Conservation (phyloP, 2,797 vertebrate genomes). For the Silurus lanzhouensis region DNA sequence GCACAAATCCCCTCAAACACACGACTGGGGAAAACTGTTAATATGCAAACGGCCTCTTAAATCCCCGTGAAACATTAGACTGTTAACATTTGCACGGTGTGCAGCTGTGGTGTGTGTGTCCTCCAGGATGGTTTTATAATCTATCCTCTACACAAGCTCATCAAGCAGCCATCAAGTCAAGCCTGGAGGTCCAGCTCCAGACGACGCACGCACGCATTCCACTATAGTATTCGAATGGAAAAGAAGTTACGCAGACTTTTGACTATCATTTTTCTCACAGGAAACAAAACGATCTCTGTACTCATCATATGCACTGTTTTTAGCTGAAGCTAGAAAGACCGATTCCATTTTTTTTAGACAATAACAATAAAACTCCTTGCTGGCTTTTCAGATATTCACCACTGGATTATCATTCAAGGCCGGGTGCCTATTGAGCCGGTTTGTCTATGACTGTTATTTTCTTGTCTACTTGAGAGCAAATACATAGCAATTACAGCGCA, state of each 20-base stretch:
- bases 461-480: constrained; percentile 21
- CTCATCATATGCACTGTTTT: not conserved
- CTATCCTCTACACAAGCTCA: not conserved
- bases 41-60: constrained; percentile 55
- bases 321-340: not conserved
- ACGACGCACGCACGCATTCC: not conserved
- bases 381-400: not conserved
- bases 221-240: not conserved
- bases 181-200: constrained; percentile 3
- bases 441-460: constrained; percentile 28
- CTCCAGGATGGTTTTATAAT: constrained; percentile 7
- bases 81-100: constrained; percentile 50
- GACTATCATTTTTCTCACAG: not conserved
- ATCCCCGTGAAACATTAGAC: constrained; percentile 47
- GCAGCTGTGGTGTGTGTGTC: constrained; percentile 52
- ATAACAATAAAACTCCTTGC: not conserved
- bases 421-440: constrained; percentile 5
- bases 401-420: constrained; percentile 13
- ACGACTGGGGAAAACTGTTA: constrained; percentile 18
- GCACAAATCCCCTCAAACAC: constrained; percentile 33
- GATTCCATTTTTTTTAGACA: not conserved
- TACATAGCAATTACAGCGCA: constrained; percentile 33
- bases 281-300: not conserved
- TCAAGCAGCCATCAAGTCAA: constrained; percentile 11
- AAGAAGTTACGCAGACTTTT: not conserved